These are phyloP conservation scores for Cololabis saira DNA, from an alignment of 2,113 vertebrate species.

Conservation along the genomic window DNA sequence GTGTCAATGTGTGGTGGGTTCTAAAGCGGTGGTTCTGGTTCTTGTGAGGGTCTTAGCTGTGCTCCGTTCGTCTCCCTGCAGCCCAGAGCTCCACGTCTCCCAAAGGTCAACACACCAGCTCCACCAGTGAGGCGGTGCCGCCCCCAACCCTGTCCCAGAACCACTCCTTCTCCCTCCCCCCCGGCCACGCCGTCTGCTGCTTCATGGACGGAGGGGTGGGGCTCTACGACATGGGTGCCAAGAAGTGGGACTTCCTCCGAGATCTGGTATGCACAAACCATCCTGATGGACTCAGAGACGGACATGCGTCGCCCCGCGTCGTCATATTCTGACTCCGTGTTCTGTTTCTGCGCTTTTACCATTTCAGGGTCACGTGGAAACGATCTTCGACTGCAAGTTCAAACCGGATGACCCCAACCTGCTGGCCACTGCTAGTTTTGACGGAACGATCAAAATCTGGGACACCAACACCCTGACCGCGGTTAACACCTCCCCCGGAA, in stretches of 20 bases:
- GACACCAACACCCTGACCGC: conserved; percentile 96
- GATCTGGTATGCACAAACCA: conserved; percentile 87
- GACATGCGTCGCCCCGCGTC: too few species aligned
- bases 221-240: conserved; percentile 94
- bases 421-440: conserved; percentile 96
- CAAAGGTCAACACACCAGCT: conserved; percentile 91
- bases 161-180: conserved; percentile 93
- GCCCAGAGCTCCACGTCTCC: conserved; percentile 82
- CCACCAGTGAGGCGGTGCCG: conserved; percentile 95
- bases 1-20: too few species aligned
- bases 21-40: too few species aligned
- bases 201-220: conserved; percentile 98
- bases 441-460: conserved; percentile 99
- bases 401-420: conserved; percentile 96
- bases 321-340: background rate
- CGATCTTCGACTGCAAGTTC: conserved; percentile 99
- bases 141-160: conserved; percentile 90
- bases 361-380: conserved; percentile 95
- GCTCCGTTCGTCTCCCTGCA: conserved; percentile 48
- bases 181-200: conserved; percentile 94
- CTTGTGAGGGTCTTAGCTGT: too few species aligned
- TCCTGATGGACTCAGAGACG: background rate
- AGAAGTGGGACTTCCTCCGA: conserved; percentile 97
- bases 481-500: conserved; percentile 93
- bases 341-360: background rate